Evolutionary conservation across 2,888 invertebrate genomes (phyloP), one percentile per base, ranked within the genome.

Genomic region (Mythimna vitellina): DNA sequence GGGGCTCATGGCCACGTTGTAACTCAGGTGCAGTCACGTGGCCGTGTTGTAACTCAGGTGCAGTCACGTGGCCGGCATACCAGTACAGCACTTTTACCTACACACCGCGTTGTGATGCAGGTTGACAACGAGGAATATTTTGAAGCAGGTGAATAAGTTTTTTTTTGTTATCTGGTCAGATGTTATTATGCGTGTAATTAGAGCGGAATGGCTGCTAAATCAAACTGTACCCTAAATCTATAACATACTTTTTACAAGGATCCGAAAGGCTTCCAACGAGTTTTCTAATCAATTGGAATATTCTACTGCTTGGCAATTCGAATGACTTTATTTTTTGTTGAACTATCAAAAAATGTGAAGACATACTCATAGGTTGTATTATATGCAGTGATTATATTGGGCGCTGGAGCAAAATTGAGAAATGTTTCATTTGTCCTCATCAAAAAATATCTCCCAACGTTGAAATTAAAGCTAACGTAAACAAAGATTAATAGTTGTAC

Each of bases 11-110:
- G 29, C 51, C n/a, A 57, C 62, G 38, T 62, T 61, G 38, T 67
- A 73, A 70, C 51, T 57, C 61, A 67, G 46, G 22, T 8, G 65
- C n/a, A 32, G 49, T 29, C 64, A 70, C 67, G 70, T 63, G 78
- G 69, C 6, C 7, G 14, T n/a, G 46, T 62, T 61, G 38, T 67
- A 73, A 70, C 51, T 57, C 61, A 67, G 46, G 22, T 9, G 65
- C n/a, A 32, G 49, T 29, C 64, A 70, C 67, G 70, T 63, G 78
- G 69, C 6, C 7, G 14, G 64, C n/a, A 57, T 53, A 66, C 35
- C 22, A 12, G 35, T 29, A 53, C 53, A 53, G 62, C 7, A 29
- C 38, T 32, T 60, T 38, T 32, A 20, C 12, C 29, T 29, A 29
- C 14, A n/a, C 25, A n/a, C 25, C 42, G n/a, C 51, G 8, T 20